A percentile compares a stretch with the other conserved stretches of the same genome.
Conservation (phyloP, 1,140 invertebrate genomes). For the Drosophila littoralis region DNA sequence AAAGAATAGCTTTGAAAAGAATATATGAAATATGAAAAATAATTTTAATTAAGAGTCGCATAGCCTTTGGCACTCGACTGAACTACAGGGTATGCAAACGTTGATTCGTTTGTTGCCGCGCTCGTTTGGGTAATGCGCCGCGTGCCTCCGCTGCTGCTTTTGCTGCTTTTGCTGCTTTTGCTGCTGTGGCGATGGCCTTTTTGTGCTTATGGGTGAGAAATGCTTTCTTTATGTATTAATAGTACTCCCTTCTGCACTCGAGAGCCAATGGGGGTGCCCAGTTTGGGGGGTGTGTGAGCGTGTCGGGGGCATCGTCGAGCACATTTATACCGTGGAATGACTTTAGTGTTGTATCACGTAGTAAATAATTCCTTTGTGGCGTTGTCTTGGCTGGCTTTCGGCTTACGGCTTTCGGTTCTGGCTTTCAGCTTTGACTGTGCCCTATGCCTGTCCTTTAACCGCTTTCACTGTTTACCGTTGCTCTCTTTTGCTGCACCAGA, state of each 20-base stretch:
- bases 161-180: slow-evolving; percentile 33
- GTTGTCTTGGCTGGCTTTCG: slow-evolving; percentile 77
- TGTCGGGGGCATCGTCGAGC: slow-evolving; percentile 38
- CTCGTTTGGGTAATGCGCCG: slow-evolving; percentile 78
- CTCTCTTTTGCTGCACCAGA: slow-evolving; percentile 20
- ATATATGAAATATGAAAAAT: too few relatives aligned
- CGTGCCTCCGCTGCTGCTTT: slow-evolving; percentile 41
- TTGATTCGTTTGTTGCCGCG: slow-evolving; percentile 56
- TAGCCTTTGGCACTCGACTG: neutral
- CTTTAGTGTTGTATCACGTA: slow-evolving; percentile 81
- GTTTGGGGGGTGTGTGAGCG: slow-evolving; percentile 1
- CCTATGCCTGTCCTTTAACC: slow-evolving; percentile 32
- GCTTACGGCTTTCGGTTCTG: slow-evolving; percentile 57
- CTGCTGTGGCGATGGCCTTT: slow-evolving; percentile 70
- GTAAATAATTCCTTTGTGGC: slow-evolving; percentile 83
- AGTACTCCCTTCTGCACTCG: slow-evolving; percentile 76
- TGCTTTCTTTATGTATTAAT: slow-evolving; percentile 82
- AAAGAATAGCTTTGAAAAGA: neutral
- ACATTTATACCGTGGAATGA: slow-evolving; percentile 77
- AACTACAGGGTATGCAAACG: slow-evolving; percentile 31
- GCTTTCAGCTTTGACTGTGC: slow-evolving; percentile 22
- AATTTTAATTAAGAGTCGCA: neutral
- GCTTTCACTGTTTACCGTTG: slow-evolving; percentile 23
- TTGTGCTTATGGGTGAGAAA: slow-evolving; percentile 79
- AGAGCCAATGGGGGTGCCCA: slow-evolving; percentile 42